A percentile compares a stretch with the other conserved stretches of the same genome.
These are phyloP conservation scores for Drosophila emarginata DNA, from an alignment of 2,888 invertebrate genomes.

Conservation along the genomic window DNA sequence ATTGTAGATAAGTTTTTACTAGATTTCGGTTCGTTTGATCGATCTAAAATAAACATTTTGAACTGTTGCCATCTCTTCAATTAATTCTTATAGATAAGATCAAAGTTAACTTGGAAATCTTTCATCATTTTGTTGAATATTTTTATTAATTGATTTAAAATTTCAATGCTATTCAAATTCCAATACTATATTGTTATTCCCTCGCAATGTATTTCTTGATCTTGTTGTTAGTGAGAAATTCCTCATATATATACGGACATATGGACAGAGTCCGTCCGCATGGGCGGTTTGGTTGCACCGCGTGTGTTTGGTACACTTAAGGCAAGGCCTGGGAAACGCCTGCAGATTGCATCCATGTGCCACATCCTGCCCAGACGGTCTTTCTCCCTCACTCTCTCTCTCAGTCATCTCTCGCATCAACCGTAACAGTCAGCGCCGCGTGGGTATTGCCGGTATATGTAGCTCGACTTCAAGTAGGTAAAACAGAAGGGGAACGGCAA, in stretches of 20 bases:
- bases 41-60: too few relatives aligned
- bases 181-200: not conserved
- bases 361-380: conserved; percentile 64
- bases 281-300: not conserved
- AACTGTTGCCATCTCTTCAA: too few relatives aligned
- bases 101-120: too few relatives aligned
- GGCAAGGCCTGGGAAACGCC: conserved; percentile 68
- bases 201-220: not conserved
- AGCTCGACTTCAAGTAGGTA: conserved; percentile 63
- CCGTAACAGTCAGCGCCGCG: conserved; percentile 49
- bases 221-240: not conserved
- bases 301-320: conserved; percentile 56
- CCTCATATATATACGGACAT: conserved; percentile 20
- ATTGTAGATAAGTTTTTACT: too few relatives aligned
- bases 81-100: too few relatives aligned
- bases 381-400: not conserved
- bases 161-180: too few relatives aligned
- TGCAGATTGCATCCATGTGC: conserved; percentile 81
- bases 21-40: too few relatives aligned
- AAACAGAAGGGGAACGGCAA: conserved; percentile 25
- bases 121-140: too few relatives aligned
- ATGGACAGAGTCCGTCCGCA: conserved; percentile 30
- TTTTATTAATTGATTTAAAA: too few relatives aligned
- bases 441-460: conserved; percentile 56
- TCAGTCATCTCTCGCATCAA: not conserved